Evolutionary conservation across 1,140 invertebrate genomes (phyloP), one percentile per base, ranked within the genome.

Genomic region (Helicoverpa zea): DNA sequence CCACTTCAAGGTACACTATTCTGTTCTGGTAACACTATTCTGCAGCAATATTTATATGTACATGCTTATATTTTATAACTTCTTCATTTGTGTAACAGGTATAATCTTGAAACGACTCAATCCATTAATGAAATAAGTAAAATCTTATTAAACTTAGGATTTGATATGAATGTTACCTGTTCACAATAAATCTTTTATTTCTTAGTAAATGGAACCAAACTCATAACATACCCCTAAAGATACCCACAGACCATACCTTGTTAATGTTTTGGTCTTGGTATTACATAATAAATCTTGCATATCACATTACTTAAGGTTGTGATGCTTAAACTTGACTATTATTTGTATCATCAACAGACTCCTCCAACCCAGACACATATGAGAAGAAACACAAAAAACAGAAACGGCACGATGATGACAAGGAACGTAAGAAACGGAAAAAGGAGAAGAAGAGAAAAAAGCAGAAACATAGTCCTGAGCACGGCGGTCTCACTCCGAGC

Each of bases 351-450:
- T 77, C 56, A 35, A 81, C 87, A 95, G 92, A 95, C 90, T 95
- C 96, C 84, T 96, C 97, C 70, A 97, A 97, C 73, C 96, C 97
- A 49, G 98, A 98, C 90, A 97, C 97, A 43, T 98, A 98, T 87
- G 98, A 99, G 90, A 99, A 99, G 96, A 99, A 99, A 91, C 98
- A 99, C 91, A 99, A 99, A 95, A 99, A 99, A 89, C 98, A 99
- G 88, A 99, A 99, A 90, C 95, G 98, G 23, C 98, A 98, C 86
- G 98, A 99, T 86, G 98, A 99, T 80, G 98, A 99, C 84, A 99
- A 99, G 86, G 98, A 99, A 89, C 96, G 98, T 49, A 98, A 98
- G 94, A 99, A 99, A 88, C 96, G 98, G 86, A 99, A 99, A 96
- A 99, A 99, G 95, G 98, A 99, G 88, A 98, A 99, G 92, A 99